Conservation (phyloP, 1,140 invertebrate genomes). For the Eurosta solidaginis region DNA sequence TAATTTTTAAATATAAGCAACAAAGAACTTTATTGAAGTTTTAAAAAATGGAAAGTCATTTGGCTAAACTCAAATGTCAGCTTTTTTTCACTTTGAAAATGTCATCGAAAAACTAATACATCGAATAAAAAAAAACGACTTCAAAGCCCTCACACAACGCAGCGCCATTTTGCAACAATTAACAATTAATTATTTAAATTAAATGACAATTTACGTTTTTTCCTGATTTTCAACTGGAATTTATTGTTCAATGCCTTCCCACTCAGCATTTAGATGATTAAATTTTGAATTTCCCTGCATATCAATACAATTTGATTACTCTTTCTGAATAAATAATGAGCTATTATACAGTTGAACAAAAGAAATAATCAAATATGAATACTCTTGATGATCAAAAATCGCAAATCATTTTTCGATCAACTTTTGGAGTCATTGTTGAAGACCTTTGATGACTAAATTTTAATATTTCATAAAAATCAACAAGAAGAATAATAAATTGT, state of each 20-base stretch:
- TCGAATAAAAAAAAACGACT: background rate
- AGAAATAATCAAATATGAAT: too few relatives aligned
- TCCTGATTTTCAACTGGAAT: conserved; percentile 1
- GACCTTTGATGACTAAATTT: too few relatives aligned
- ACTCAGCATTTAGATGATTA: too few relatives aligned
- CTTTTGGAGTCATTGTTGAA: too few relatives aligned
- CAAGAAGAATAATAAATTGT: too few relatives aligned
- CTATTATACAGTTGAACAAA: too few relatives aligned
- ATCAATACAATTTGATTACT: too few relatives aligned
- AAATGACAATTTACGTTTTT: conserved; percentile 26
- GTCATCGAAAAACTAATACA: background rate
- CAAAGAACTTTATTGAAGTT: background rate
- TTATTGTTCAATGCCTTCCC: background rate
- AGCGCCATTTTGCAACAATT: background rate
- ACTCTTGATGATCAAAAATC: too few relatives aligned
- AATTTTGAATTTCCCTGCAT: background rate
- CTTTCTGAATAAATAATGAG: too few relatives aligned
- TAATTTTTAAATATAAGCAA: background rate
- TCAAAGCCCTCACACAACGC: background rate
- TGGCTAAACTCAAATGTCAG: background rate
- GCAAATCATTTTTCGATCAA: too few relatives aligned
- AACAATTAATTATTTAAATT: conserved; percentile 29
- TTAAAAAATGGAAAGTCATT: background rate
- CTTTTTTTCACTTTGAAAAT: background rate
- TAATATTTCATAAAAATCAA: too few relatives aligned